Base-by-base conservation (phyloP, 2,113 vertebrate species). In the Ranitomeya variabilis region DNA sequence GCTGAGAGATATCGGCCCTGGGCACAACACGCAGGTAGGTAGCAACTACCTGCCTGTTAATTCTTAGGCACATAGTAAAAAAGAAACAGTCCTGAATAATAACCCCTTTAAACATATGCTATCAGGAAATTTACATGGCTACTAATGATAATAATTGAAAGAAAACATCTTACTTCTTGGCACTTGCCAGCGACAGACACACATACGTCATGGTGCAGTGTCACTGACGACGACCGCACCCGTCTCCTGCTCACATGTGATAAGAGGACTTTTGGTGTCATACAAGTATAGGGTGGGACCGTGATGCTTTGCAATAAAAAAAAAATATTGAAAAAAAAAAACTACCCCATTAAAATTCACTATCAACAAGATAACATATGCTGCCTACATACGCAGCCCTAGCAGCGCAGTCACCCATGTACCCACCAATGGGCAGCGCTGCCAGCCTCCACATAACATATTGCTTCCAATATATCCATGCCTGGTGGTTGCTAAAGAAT, bases 141-240 rank as follows among this genome's bases (percentile, higher is more conserved):
- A 45, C 37, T 45, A 45, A 45, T 45, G 37, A 45, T 45, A 45
- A 45, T 45, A 45, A 45, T 45, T 45, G 37, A 45, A 45, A 15
- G 37, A 82, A 82, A 31, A 37, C 52, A 81, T 7, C 10, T 52
- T 81, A 37, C 7, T 7, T 4, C 37, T 81, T 62, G 54, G 11
- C 60, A 62, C 62, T 57, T 81, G 19, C 21, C 55, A 59, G 78
- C 26, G 13, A 7, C 67, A 52, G 83, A 31, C 52, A 67, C 21
- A 3, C 15, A 37, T 4, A 57, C 14, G 60, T 83, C 31, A 83
- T 21, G 7, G 26, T 86, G 71, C 84, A 60, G 7, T 76, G 69
- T 86, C 84, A 76, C 59, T n/a, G n/a, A 86, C 59, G 55, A 18
- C 54, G 45, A 66, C 87, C 87, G 59, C 87, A 84, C 87, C 87